Conservation (phyloP, 2,797 vertebrate genomes). For the Neoniphon sammara region DNA sequence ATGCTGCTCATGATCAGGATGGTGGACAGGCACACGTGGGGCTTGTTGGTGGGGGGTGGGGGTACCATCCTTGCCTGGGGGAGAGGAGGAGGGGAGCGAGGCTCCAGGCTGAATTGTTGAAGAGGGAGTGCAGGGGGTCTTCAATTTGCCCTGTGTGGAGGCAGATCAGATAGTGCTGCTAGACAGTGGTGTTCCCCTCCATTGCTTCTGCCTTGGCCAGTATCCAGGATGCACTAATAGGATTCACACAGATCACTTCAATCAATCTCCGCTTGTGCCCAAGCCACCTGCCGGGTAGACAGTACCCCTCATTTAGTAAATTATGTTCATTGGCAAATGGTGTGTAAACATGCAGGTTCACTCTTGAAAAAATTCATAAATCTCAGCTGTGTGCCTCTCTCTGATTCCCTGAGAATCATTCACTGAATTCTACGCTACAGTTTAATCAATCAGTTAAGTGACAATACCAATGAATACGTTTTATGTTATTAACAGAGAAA, state of each 20-base stretch:
- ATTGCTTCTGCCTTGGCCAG: constrained; percentile 70
- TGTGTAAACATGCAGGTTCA: constrained; percentile 62
- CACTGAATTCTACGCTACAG: constrained; percentile 44
- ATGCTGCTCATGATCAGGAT: constrained; percentile 88
- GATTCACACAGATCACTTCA: constrained; percentile 78
- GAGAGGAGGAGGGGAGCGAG: constrained; percentile 23
- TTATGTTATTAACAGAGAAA: constrained; percentile 31
- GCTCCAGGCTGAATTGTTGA: constrained; percentile 46
- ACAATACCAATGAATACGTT: constrained; percentile 18
- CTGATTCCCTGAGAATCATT: constrained; percentile 39
- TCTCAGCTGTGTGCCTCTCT: constrained; percentile 31
- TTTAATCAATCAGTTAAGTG: constrained; percentile 28
- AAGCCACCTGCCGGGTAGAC: constrained; percentile 76
- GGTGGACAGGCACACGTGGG: constrained; percentile 88
- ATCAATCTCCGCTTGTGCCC: constrained; percentile 73
- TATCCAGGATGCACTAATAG: constrained; percentile 76
- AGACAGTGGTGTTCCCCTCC: constrained; percentile 72
- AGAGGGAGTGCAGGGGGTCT: constrained; percentile 52
- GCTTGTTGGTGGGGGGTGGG: constrained; percentile 87
- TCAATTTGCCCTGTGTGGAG: constrained; percentile 58
- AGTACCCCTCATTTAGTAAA: constrained; percentile 77
- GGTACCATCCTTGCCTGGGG: constrained; percentile 81
- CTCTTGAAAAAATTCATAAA: constrained; percentile 32
- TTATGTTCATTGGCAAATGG: constrained; percentile 67
- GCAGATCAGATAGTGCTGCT: constrained; percentile 71